phyloP scores from a whole-genome alignment of 2,113 vertebrate genomes.

The Corapipo altera region DNA sequence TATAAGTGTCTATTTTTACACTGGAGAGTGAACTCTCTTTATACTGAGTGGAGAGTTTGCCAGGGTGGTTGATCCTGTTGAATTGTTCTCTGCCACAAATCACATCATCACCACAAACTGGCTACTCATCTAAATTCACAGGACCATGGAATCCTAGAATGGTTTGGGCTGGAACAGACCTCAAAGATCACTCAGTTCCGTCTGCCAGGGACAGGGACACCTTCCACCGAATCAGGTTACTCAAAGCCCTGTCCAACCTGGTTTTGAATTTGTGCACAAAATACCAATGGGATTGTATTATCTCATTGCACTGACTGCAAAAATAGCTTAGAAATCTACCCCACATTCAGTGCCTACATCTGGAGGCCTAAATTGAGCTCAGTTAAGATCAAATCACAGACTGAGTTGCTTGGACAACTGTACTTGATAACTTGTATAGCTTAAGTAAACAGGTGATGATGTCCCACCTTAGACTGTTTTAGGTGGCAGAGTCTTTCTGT shows the following conservation, averaged over 20 bases:
- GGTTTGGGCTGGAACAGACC: neutral
- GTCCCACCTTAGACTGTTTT: neutral
- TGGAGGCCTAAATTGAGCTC: neutral
- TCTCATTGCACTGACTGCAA: neutral
- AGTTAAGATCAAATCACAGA: neutral
- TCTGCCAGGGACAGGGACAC: neutral
- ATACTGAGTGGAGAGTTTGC: neutral
- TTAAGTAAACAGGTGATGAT: neutral
- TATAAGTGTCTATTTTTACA: neutral
- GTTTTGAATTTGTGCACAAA: neutral
- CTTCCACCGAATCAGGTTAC: neutral
- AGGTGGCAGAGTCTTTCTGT: neutral
- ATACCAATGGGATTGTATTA: neutral
- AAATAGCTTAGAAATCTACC: neutral
- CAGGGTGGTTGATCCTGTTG: neutral
- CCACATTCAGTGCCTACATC: neutral
- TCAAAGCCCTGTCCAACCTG: neutral
- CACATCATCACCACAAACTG: neutral
- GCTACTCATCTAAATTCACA: neutral
- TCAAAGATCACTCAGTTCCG: neutral
- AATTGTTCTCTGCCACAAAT: rapidly evolving
- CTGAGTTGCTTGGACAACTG: neutral
- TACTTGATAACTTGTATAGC: neutral
- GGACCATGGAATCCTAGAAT: neutral
- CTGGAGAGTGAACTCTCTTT: neutral